Base-by-base conservation (phyloP, 2,888 invertebrate genomes). In the Scaeva pyrastri region DNA sequence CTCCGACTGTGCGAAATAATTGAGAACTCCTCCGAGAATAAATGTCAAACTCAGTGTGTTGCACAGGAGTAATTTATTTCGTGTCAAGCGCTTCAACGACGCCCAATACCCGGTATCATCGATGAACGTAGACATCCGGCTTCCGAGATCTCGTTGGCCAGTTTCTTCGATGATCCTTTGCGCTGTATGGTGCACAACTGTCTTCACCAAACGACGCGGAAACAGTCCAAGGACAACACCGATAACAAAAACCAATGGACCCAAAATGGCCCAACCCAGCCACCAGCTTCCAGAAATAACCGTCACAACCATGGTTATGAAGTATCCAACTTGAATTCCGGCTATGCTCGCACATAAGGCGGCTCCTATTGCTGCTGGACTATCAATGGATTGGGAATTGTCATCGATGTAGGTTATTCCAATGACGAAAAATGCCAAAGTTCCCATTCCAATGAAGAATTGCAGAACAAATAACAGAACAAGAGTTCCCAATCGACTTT, bases 341-440 rank as follows among this genome's bases (percentile, higher is more conserved):
- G 91, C 88, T 0, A 91, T 88, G n/a, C 90, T 90, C 0, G 91
- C 90, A 0, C 91, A 92, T 39, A 93, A 71, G 0, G 90, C 90
- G 0, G 90, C 89, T 0, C 93, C 93, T 79, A 94, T 91, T 39
- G 92, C 92, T 0, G 93, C 92, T 0, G 94, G 93, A 80, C 94
- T 93, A 60, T 94, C 93, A 66, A 93, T 91, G 21, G 92, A 93
- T 26, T 93, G 91, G 0, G 94, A 93, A 89, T 95, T 95, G 88
- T 95, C 95, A 83, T 95, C 95, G 10, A 95, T 91, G 88, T 95
- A 95, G 5, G 94, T 93, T 21, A 95, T 90, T 8, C 95, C 95
- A 19, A 94, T 92, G 0, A 94, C 92, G 56, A 93, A 93, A 88
- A 94, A 94, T 0, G 94, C 93, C 39, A 94, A 89, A 16, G 92